Conservation (phyloP, 2,113 vertebrate species). For the Tenebrosternarchus preto region DNA sequence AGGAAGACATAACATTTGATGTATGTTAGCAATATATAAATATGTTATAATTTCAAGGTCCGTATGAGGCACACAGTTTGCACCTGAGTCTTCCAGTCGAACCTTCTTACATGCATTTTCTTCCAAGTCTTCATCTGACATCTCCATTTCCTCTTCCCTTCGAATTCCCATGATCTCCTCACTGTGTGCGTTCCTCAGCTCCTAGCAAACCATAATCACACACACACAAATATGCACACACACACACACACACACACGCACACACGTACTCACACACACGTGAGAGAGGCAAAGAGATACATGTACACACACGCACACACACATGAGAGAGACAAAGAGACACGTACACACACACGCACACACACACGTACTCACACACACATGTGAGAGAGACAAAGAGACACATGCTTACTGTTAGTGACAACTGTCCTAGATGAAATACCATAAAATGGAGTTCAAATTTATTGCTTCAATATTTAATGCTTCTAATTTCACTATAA, state of each 20-base stretch:
- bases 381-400: conserved; percentile 25
- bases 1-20: neutral
- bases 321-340: too few species aligned
- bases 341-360: conserved; percentile 2
- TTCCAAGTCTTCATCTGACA: conserved; percentile 90
- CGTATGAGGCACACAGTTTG: neutral
- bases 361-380: too few species aligned
- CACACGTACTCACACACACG: neutral
- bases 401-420: conserved; percentile 44
- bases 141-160: conserved; percentile 95
- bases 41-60: neutral
- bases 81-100: conserved; percentile 86
- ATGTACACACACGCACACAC: too few species aligned
- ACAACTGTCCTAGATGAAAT: conserved; percentile 21
- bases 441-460: conserved; percentile 26
- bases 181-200: conserved; percentile 92
- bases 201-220: conserved; percentile 68
- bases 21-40: neutral
- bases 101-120: conserved; percentile 85
- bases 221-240: conserved; percentile 27
- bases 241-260: neutral
- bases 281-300: conserved; percentile 29
- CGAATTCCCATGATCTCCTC: conserved; percentile 96
- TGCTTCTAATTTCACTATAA: neutral
- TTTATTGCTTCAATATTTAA: conserved; percentile 27